A percentile compares a stretch with the other conserved stretches of the same genome.
Evolutionary conservation across 2,113 vertebrate genomes (phyloP).

Genomic region (Coptodon bakossiorum): DNA sequence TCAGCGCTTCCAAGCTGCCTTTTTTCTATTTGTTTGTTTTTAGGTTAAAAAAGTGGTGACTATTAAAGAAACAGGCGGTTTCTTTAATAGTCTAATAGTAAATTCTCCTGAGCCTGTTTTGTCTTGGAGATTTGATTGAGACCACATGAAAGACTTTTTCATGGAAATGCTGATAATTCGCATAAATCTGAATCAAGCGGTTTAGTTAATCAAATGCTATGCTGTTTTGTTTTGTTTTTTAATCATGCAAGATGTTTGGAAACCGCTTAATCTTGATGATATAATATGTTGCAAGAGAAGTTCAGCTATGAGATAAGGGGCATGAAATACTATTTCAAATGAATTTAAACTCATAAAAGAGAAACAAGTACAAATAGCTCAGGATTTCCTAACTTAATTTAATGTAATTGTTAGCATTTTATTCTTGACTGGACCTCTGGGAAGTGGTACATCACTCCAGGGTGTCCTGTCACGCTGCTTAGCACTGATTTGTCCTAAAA

Average conservation of each 20-base stretch:
- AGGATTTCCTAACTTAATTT: neutral
- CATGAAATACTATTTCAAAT: neutral
- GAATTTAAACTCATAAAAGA: neutral
- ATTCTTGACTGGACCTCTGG: neutral
- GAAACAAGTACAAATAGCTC: neutral
- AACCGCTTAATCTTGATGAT: neutral
- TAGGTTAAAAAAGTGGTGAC: neutral
- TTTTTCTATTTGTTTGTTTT: neutral
- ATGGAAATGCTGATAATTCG: neutral
- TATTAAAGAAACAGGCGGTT: neutral
- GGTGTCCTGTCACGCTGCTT: neutral
- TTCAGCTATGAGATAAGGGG: neutral
- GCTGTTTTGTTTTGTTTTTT: rapidly evolving
- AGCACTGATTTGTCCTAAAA: neutral
- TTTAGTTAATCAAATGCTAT: neutral
- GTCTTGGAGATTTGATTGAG: neutral
- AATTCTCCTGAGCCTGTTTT: neutral
- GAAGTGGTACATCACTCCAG: neutral
- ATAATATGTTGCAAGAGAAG: neutral
- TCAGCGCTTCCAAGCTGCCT: neutral
- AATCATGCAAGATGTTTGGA: neutral
- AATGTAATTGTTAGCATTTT: neutral
- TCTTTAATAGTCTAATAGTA: too few relatives aligned
- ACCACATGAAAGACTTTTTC: neutral
- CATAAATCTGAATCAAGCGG: neutral